Base-by-base conservation (phyloP, 2,888 invertebrate species). In the Brachyptera risi region DNA sequence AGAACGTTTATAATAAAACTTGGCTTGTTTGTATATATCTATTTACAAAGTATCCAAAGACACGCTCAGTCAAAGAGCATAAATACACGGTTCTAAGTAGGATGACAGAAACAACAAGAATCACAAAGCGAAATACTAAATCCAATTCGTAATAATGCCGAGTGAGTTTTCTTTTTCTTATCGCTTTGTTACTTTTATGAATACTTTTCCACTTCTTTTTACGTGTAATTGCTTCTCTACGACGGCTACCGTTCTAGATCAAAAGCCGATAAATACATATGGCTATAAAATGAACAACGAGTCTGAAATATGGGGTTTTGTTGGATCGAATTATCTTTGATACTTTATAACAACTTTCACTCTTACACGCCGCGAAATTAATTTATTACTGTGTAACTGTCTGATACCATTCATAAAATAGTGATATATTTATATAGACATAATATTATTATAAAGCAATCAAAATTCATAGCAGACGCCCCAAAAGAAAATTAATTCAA, bases 401-500 rank as follows among this genome's bases (percentile, higher is more conserved):
- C 54, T 19, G 21, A 17, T 21, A 38, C 35, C 54, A 54, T 54
- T 54, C 54, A 54, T 54, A 54, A 35, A 54, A 9, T 19, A 37
- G 35, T 5, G n/a, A 35, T 37, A 21, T 51, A 54, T 54, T 21
- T 35, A 54, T 35, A 35, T 54, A 37, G 54, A 37, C 50, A 51
- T n/a, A 11, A 11, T 11, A 11, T 7, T 37, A 21, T 54, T 37
- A 54, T 54, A 35, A 60, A 60, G 42, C 63, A 63, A 49, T 63
- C 63, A 60, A 63, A 63, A 63, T 63, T 63, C 59, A 59, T 59
- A 63, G 61, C 35, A 31, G 35, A 54, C 54, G 54, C 54, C 54
- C 54, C 35, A 23, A 54, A 54, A 26, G 13, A 35, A 37, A 37
- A 35, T 54, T 54, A 37, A 54, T 54, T 9, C 54, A 35, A 37